Percentiles rank a stretch among this genome's conserved stretches.
Evolutionary conservation across 2,797 vertebrate species (phyloP).

Genomic region (Craterocephalus amniculus): DNA sequence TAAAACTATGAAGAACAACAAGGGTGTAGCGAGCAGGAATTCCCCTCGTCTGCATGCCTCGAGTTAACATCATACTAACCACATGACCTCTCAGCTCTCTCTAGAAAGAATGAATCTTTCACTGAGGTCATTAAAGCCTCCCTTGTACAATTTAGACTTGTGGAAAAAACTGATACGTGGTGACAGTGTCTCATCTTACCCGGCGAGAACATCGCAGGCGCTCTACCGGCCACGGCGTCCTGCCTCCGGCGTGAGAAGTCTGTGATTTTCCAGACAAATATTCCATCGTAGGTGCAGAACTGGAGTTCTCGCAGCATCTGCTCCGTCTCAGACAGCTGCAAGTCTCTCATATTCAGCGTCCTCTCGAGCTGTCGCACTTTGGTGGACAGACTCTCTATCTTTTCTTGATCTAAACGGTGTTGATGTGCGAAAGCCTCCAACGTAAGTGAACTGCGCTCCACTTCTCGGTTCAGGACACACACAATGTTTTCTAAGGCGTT

Average conservation of each 20-base stretch:
- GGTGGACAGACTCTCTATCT: slow-evolving; percentile 88
- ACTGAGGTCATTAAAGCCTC: not conserved
- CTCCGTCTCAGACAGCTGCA: slow-evolving; percentile 91
- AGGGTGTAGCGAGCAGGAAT: slow-evolving; percentile 39
- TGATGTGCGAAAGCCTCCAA: slow-evolving; percentile 89
- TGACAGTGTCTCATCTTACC: slow-evolving; percentile 74
- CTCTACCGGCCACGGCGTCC: slow-evolving; percentile 88
- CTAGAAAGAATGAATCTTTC: slow-evolving; percentile 1
- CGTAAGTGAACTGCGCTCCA: slow-evolving; percentile 88
- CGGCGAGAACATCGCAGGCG: slow-evolving; percentile 96
- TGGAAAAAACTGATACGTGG: not conserved
- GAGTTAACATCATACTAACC: slow-evolving; percentile 9
- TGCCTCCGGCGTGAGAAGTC: slow-evolving; percentile 93
- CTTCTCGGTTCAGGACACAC: slow-evolving; percentile 94
- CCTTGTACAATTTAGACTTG: not conserved
- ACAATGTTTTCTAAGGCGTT: slow-evolving; percentile 93
- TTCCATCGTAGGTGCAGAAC: slow-evolving; percentile 90
- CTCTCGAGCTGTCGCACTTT: slow-evolving; percentile 94
- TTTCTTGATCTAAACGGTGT: slow-evolving; percentile 92
- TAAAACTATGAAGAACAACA: slow-evolving; percentile 32
- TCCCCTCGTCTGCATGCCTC: slow-evolving; percentile 30
- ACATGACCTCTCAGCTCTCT: slow-evolving; percentile 10
- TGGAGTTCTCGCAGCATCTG: slow-evolving; percentile 88
- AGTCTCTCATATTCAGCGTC: slow-evolving; percentile 87
- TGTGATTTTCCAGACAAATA: slow-evolving; percentile 95